These are phyloP conservation scores for Drosophila orosa DNA, from an alignment of 1,140 invertebrate species.

Conservation along the genomic window DNA sequence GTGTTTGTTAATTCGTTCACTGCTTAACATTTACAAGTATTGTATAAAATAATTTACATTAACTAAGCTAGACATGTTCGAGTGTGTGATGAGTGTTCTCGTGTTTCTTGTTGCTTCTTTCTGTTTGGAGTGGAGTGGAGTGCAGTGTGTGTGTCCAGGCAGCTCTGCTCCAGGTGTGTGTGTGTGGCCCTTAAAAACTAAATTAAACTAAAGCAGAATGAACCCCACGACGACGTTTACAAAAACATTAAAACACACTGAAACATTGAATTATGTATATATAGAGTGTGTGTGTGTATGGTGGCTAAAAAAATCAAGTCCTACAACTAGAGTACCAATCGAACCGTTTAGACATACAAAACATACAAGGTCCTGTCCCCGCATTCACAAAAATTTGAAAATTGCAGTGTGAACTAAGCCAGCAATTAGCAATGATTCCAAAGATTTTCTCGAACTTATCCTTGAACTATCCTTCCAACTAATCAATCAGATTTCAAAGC, in stretches of 20 bases:
- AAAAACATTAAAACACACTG: slow-evolving; percentile 36
- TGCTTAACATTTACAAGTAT: slow-evolving; percentile 71
- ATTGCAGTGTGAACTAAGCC: not conserved
- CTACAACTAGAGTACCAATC: slow-evolving; percentile 53
- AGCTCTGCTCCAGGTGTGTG: slow-evolving; percentile 54
- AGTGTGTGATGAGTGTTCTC: slow-evolving; percentile 37
- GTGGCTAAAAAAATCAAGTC: slow-evolving; percentile 31
- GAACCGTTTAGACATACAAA: slow-evolving; percentile 37
- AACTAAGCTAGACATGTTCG: slow-evolving; percentile 70
- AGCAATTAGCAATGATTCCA: not conserved
- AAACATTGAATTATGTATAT: slow-evolving; percentile 25
- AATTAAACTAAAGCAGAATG: slow-evolving; percentile 71
- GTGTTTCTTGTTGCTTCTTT: slow-evolving; percentile 16
- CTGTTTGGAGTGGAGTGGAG: slow-evolving; percentile 6
- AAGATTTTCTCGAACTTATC: not conserved
- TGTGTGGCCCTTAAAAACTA: slow-evolving; percentile 66
- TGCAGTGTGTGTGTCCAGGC: slow-evolving; percentile 32
- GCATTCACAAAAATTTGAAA: slow-evolving; percentile 3
- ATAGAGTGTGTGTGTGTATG: slow-evolving; percentile 5
- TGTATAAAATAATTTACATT: slow-evolving; percentile 82
- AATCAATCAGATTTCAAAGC: not conserved
- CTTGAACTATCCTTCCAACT: not conserved
- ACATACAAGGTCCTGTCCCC: slow-evolving; percentile 13
- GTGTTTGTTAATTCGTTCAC: slow-evolving; percentile 51
- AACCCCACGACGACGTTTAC: slow-evolving; percentile 40